Conservation (phyloP, 1,140 invertebrate genomes). For the Drosophila tani region DNA sequence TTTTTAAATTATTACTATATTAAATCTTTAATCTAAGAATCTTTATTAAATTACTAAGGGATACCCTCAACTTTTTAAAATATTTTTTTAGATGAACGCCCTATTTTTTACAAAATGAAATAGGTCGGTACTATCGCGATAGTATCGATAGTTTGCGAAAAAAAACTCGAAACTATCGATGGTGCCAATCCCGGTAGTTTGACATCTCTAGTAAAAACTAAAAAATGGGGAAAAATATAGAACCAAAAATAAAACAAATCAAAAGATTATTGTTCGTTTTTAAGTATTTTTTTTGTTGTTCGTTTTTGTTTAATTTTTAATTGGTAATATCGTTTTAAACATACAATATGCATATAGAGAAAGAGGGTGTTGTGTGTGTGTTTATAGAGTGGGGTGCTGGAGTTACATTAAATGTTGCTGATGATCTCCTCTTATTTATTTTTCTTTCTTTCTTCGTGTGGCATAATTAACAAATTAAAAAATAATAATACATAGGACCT, state of each 20-base stretch:
- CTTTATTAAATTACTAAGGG: no score
- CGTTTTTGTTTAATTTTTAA: conserved; percentile 62
- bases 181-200: no score
- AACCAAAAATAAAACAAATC: conserved; percentile 61
- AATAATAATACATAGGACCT: conserved; percentile 67
- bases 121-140: no score
- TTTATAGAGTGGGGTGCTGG: conserved; percentile 35
- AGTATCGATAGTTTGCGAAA: no score
- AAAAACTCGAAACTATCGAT: no score
- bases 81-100: no score
- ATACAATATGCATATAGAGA: conserved; percentile 45
- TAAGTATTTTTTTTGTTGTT: conserved; percentile 62
- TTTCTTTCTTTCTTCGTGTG: conserved; percentile 33
- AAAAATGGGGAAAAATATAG: neutral
- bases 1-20: no score
- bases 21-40: no score
- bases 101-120: no score
- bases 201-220: no score
- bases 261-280: conserved; percentile 45
- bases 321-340: conserved; percentile 75
- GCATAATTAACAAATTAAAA: conserved; percentile 67
- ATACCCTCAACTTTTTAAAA: no score
- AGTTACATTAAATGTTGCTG: conserved; percentile 69
- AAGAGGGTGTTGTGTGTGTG: conserved; percentile 15
- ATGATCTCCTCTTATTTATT: conserved; percentile 5